Conservation (phyloP, 2,888 invertebrate genomes). For the Meloe dianella region DNA sequence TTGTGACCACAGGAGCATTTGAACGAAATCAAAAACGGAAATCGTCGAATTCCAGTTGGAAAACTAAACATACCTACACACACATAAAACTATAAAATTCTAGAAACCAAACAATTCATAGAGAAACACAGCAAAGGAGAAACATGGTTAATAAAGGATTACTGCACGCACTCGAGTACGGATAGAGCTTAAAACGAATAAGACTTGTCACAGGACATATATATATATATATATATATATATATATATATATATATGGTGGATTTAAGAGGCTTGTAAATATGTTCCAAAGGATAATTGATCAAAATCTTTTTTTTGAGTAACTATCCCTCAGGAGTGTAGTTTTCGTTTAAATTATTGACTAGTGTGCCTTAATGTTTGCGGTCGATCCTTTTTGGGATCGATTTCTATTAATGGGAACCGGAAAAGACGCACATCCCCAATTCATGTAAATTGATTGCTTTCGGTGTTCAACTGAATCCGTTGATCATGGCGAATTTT, state of each 20-base stretch:
- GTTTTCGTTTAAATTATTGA: background rate
- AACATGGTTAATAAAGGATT: constrained; percentile 6
- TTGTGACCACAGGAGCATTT: background rate
- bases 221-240: no score
- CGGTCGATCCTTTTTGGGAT: background rate
- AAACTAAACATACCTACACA: background rate
- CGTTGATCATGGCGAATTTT: no score
- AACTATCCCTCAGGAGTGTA: background rate
- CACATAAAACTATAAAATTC: background rate
- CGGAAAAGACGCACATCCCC: no score
- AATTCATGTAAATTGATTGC: no score
- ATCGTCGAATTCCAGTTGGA: background rate
- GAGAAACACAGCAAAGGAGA: background rate
- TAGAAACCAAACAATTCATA: background rate
- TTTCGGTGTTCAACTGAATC: no score
- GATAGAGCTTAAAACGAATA: background rate
- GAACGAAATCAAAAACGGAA: constrained; percentile 1
- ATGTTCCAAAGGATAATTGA: background rate
- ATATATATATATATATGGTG: no score
- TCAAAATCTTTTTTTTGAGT: background rate
- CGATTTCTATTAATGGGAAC: background rate
- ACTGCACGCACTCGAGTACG: background rate
- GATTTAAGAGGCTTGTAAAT: background rate
- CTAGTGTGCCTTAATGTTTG: background rate
- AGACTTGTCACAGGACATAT: background rate